Conservation (phyloP, 1,140 invertebrate genomes). For the Idris sp. region DNA sequence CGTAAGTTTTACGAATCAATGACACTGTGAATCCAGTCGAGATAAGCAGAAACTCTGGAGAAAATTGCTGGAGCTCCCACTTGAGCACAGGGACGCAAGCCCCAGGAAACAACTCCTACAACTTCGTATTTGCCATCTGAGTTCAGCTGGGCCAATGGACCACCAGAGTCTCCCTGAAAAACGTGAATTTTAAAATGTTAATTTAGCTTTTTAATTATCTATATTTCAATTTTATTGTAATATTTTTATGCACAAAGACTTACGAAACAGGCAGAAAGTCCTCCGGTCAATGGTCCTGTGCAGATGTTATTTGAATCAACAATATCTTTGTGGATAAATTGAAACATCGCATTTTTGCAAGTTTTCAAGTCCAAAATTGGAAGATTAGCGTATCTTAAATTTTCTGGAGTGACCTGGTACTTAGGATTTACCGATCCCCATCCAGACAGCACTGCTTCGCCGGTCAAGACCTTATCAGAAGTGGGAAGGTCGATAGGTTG, state of each 20-base stretch:
- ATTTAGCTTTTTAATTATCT: too few species aligned
- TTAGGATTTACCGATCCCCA: conserved; percentile 73
- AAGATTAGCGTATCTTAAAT: conserved; percentile 14
- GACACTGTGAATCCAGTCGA: conserved; percentile 74
- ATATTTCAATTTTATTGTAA: too few species aligned
- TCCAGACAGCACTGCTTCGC: conserved; percentile 74
- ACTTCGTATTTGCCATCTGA: conserved; percentile 38
- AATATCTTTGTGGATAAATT: too few species aligned
- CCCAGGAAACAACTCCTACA: conserved; percentile 88
- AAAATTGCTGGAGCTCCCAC: conserved; percentile 83
- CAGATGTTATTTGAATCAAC: conserved; percentile 74
- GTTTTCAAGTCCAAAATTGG: neutral
- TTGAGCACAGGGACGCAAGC: conserved; percentile 83
- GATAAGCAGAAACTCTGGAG: conserved; percentile 81
- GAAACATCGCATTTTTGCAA: neutral
- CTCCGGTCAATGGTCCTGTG: conserved; percentile 79
- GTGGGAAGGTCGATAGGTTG: conserved; percentile 77
- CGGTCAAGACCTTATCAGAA: conserved; percentile 69
- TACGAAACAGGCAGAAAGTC: conserved; percentile 80
- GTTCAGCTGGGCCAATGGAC: conserved; percentile 79
- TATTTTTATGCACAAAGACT: too few species aligned
- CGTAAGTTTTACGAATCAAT: too few species aligned
- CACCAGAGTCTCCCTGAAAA: conserved; percentile 82
- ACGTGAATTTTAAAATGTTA: neutral
- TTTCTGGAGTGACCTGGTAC: conserved; percentile 25